phyloP scores from a whole-genome alignment of 2,888 invertebrate genomes.

The Stenolophus ochropezus region DNA sequence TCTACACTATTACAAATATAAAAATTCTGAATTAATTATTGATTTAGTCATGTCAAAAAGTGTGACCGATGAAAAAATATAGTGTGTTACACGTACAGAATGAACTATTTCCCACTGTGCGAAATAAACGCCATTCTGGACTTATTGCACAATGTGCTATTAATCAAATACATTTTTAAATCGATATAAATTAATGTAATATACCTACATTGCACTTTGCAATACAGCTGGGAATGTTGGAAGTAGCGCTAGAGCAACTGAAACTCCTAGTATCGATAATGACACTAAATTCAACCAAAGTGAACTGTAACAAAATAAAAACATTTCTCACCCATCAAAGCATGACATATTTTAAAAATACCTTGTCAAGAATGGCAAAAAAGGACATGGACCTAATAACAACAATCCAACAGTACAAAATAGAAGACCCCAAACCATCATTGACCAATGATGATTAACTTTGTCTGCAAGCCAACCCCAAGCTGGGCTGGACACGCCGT shows the following conservation, averaged over 20 bases:
- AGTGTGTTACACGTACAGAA: too few relatives aligned
- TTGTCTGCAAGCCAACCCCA: slow-evolving; percentile 85
- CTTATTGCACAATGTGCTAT: too few relatives aligned
- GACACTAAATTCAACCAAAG: slow-evolving; percentile 81
- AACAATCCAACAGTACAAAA: slow-evolving; percentile 79
- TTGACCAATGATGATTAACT: slow-evolving; percentile 82
- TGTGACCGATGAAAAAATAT: too few relatives aligned
- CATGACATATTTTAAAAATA: slow-evolving; percentile 69
- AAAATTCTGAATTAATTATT: too few relatives aligned
- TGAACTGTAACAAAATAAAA: slow-evolving; percentile 72
- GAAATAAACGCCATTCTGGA: too few relatives aligned
- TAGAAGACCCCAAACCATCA: slow-evolving; percentile 83
- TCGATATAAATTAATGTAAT: not conserved
- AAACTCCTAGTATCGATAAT: slow-evolving; percentile 80
- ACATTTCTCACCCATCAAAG: not conserved
- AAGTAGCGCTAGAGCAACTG: slow-evolving; percentile 82
- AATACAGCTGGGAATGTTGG: slow-evolving; percentile 86
- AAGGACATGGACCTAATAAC: slow-evolving; percentile 82
- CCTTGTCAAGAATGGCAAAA: slow-evolving; percentile 76
- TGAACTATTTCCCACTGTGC: too few relatives aligned
- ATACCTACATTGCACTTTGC: slow-evolving; percentile 82
- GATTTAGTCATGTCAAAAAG: too few relatives aligned
- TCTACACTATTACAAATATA: too few relatives aligned
- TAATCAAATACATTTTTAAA: not conserved
- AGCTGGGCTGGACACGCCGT: slow-evolving; percentile 83